Base-by-base conservation (phyloP, 2,888 invertebrate species). In the Norana najaformis region DNA sequence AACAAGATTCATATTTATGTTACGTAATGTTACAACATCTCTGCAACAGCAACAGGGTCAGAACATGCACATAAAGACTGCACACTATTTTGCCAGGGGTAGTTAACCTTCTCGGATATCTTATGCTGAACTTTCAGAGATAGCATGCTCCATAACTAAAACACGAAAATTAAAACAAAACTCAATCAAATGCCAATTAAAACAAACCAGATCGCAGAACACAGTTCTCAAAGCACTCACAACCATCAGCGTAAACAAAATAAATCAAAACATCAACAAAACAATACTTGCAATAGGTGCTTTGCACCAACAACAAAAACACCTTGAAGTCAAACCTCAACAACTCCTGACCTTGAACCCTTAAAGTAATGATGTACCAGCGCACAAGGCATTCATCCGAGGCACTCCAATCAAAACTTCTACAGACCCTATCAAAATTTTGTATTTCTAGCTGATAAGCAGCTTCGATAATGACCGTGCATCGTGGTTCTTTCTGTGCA, bases 81-180 rank as follows among this genome's bases (percentile, higher is more conserved):
- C 30, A 30, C 3, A 8, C 8, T 69, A n/a, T 69, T 30, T 69
- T 69, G 30, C 30, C n/a, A n/a, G 69, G 30, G 69, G 30, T 69
- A 69, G 30, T n/a, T 69, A 69, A 69, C 3, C 6, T 69, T 8
- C 14, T 11, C 11, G 8, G 69, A n/a, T n/a, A 13, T 16, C 0
- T 69, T 69, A 69, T 69, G 2, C 13, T 30, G 69, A n/a, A n/a
- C 30, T 30, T 69, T 8, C 30, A 1, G 53, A 53, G 30, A 53
- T 30, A 30, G 53, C 53, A 30, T 53, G 53, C 23, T 53, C 53
- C 47, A 47, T 53, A 53, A 69, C 30, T 1, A 69, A 69, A 69
- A 69, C n/a, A n/a, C 69, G 69, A n/a, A 69, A 69, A 69, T 69
- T n/a, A 69, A n/a, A 69, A n/a, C 69, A 69, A n/a, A 69, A n/a